phyloP scores from a whole-genome alignment of 2,888 invertebrate genomes.

The Parnassius apollo region DNA sequence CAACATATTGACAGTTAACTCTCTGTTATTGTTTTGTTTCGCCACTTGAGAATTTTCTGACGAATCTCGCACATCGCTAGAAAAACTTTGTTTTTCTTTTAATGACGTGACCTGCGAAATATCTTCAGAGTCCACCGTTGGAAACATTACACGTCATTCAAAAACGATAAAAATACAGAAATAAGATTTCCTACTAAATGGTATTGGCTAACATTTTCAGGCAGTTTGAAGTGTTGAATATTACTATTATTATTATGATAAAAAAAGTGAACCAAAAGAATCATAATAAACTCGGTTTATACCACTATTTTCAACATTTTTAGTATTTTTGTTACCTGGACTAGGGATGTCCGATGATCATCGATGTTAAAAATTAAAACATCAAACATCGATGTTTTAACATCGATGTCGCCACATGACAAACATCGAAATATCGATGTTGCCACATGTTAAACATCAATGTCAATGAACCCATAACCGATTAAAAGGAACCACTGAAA shows the following conservation, averaged over 20 bases:
- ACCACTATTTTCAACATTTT: conserved; percentile 16
- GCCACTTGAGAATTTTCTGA: conserved; percentile 55
- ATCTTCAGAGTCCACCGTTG: conserved; percentile 74
- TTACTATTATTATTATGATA: conserved; percentile 4
- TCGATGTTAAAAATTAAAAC: no score
- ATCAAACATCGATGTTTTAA: no score
- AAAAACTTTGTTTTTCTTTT: conserved; percentile 51
- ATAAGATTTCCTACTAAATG: conserved; percentile 37
- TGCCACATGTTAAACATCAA: no score
- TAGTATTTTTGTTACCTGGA: no score
- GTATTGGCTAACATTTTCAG: conserved; percentile 15
- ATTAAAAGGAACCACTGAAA: no score
- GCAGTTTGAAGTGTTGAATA: conserved; percentile 3
- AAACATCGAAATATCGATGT: no score
- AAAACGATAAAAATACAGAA: conserved; percentile 51
- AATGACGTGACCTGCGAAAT: conserved; percentile 73
- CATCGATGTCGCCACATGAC: no score
- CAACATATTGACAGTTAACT: conserved; percentile 78
- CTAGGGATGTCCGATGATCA: no score
- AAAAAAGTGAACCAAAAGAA: conserved; percentile 3
- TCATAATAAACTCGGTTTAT: conserved; percentile 22
- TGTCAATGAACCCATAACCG: no score
- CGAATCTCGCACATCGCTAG: conserved; percentile 69
- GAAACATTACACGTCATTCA: conserved; percentile 81
- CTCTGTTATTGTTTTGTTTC: conserved; percentile 60